Evolutionary conservation across 1,140 invertebrate species (phyloP), one percentile per base, ranked within the genome.

Genomic region (Drosophila biarmipes): DNA sequence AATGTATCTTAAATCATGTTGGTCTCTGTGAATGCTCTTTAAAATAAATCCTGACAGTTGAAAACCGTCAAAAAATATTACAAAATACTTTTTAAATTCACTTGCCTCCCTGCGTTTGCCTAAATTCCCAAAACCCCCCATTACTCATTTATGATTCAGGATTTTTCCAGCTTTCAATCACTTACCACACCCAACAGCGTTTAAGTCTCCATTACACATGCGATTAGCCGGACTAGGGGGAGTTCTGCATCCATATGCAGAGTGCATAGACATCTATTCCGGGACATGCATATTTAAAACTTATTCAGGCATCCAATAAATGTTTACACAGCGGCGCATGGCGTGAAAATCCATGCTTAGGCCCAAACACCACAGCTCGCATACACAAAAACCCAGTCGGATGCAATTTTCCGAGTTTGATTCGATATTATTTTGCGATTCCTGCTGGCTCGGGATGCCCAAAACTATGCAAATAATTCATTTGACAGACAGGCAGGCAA

Each of bases 401-500:
- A 59, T 66, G 73, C 73, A 67, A 43, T 58, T 42, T 55, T 59
- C 29, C 24, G 40, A 38, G 53, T 62, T 35, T 43, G 64, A 62
- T 73, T 62, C 51, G 63, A 72, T 62, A 79, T 82, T 63, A 78
- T 82, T 73, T 35, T 14, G 64, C 38, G 8, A 53, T 53, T 61
- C 21, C 58, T 48, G 43, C 43, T 73, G 73, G 54, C 37, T 68
- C 78, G 69, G 69, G 43, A 31, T 38, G 51, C 34, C 74, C 69
- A 58, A 87, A 87, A 87, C 82, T 87, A 87, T 87, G 82, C 82
- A 87, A 87, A 87, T 87, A 87, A 87, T 87, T 87, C 84, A 87
- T 87, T 89, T 87, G 78, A 89, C 84, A 89, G 82, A 82, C 79
- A 73, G 78, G 46, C 58, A 1, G 24, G n/a, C 53, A 62, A 53